phyloP scores from a whole-genome alignment of 2,113 vertebrate genomes.

The Pseudorhombus dupliciocellatus region DNA sequence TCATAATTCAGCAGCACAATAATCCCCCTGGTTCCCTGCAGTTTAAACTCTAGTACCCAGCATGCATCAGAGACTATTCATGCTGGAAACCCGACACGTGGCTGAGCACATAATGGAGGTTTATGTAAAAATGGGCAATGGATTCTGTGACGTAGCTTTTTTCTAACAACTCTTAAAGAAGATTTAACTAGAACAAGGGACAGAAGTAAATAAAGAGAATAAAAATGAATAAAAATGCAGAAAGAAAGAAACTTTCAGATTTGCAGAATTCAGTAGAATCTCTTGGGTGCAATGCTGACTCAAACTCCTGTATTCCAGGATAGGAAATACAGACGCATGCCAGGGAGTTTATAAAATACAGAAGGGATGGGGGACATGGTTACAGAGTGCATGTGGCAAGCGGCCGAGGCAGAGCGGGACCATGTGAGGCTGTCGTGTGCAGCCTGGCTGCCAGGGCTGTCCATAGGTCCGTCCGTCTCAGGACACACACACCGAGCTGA shows the following conservation, averaged over 20 bases:
- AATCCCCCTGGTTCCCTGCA: neutral
- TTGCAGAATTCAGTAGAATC: too few species aligned
- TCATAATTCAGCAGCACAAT: conserved; percentile 3
- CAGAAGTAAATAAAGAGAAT: too few species aligned
- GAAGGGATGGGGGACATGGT: conserved; percentile 9
- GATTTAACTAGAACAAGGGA: neutral
- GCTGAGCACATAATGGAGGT: neutral
- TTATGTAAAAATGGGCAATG: neutral
- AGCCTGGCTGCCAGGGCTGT: conserved; percentile 34
- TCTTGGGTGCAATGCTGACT: neutral
- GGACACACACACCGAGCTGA: conserved; percentile 11
- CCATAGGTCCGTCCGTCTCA: conserved; percentile 23
- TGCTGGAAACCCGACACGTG: neutral
- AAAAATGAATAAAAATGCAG: too few species aligned
- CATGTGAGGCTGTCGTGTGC: conserved; percentile 32
- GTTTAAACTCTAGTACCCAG: neutral
- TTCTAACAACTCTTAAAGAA: neutral
- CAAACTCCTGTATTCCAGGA: neutral
- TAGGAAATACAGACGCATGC: conserved; percentile 10
- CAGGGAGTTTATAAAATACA: conserved; percentile 14
- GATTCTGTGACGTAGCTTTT: neutral
- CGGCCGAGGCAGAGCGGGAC: conserved; percentile 13
- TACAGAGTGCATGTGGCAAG: conserved; percentile 20
- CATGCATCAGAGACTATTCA: conserved; percentile 10
- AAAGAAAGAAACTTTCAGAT: too few species aligned